Conservation (phyloP, 2,113 vertebrate genomes). For the Peromyscus maniculatus region DNA sequence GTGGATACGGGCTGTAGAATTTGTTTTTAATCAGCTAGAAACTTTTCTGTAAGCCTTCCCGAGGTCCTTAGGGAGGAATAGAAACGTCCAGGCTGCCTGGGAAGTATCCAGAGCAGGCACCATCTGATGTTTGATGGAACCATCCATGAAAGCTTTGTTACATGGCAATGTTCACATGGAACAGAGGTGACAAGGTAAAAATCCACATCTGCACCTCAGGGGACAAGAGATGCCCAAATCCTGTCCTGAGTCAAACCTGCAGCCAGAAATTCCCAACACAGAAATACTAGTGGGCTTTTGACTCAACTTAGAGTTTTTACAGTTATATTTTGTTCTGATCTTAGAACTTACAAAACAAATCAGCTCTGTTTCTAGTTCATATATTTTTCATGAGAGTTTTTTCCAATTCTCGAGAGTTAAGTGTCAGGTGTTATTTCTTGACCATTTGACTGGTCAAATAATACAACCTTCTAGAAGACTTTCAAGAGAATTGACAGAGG, state of each 20-base stretch:
- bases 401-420: background rate
- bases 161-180: background rate
- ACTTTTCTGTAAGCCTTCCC: background rate
- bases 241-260: background rate
- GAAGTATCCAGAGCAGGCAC: background rate
- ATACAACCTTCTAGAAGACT: background rate
- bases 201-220: background rate
- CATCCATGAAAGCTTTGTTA: background rate
- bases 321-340: slow-evolving; percentile 17
- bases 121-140: background rate
- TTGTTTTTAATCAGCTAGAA: slow-evolving; percentile 73
- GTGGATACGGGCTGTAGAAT: slow-evolving; percentile 53
- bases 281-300: background rate
- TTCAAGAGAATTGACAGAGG: background rate
- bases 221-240: background rate
- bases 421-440: background rate
- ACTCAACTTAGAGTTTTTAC: background rate
- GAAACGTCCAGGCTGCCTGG: background rate
- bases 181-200: background rate
- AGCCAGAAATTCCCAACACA: background rate
- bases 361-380: background rate
- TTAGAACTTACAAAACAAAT: background rate
- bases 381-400: background rate
- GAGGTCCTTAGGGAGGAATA: background rate
- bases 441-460: background rate